phyloP scores from a whole-genome alignment of 2,888 invertebrate genomes.

The Ashinkailepas kermadecensis region DNA sequence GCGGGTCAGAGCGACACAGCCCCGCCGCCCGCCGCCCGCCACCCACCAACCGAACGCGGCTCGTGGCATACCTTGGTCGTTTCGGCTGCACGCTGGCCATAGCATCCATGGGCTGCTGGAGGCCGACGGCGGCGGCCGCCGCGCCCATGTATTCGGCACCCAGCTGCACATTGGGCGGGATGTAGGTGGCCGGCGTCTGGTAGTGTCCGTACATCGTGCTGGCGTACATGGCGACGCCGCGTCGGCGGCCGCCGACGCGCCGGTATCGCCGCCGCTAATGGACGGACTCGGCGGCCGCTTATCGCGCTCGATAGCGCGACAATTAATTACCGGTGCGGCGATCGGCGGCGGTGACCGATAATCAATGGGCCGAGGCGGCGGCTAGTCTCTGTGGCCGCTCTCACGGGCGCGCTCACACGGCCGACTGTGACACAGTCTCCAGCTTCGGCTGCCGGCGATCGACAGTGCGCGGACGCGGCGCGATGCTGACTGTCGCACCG shows the following conservation, averaged over 20 bases:
- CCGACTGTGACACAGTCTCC: too few species aligned
- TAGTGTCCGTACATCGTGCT: conserved; percentile 18
- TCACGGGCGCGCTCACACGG: too few species aligned
- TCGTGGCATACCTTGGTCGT: neutral
- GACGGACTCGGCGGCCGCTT: neutral
- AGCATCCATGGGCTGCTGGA: neutral
- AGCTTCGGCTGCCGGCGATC: too few species aligned
- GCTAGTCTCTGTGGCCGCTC: too few species aligned
- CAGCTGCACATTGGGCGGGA: neutral
- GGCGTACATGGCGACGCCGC: neutral
- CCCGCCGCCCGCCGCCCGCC: too few species aligned
- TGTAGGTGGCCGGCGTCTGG: conserved; percentile 6
- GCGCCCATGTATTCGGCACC: conserved; percentile 1
- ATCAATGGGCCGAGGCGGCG: neutral
- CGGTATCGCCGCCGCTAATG: neutral
- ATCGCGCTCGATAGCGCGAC: neutral
- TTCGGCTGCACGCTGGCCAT: conserved; percentile 11
- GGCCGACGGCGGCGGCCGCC: conserved; percentile 1
- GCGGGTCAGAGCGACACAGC: too few species aligned
- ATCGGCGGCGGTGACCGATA: neutral
- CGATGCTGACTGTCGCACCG: neutral
- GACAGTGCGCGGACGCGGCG: too few species aligned
- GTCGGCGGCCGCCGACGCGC: neutral
- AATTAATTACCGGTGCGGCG: neutral
- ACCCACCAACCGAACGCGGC: too few species aligned